A percentile compares a stretch with the other conserved stretches of the same genome.
Evolutionary conservation across 37 sponge, comb jelly and placozoan genomes (phyloP).

Genomic region (Haliclona indistincta): DNA sequence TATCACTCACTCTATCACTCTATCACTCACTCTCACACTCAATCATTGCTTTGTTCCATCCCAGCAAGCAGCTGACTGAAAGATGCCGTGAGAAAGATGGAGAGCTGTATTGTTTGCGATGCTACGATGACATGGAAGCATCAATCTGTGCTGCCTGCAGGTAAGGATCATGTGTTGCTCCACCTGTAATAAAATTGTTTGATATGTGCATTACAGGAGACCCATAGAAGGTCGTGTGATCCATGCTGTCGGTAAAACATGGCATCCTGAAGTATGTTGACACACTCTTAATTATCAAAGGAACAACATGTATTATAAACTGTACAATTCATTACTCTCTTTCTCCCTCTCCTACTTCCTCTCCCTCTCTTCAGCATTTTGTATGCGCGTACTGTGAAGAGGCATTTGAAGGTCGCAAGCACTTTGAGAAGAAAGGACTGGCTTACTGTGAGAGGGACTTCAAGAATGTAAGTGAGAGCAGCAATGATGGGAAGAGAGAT

Average conservation of each 20-base stretch:
- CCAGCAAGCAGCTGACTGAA: constrained; percentile 72
- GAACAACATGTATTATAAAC: background rate
- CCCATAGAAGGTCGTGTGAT: constrained; percentile 95
- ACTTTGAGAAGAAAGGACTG: constrained; percentile 92
- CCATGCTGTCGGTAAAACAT: constrained; percentile 85
- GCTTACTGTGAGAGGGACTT: constrained; percentile 98
- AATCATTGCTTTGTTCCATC: too few species aligned
- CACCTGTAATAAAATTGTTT: background rate
- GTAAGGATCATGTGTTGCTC: constrained; percentile 4
- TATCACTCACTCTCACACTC: background rate
- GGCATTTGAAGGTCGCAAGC: constrained; percentile 93
- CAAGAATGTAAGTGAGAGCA: constrained; percentile 66
- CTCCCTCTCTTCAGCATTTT: constrained; percentile 74
- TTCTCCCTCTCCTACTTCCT: background rate
- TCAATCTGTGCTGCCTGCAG: constrained; percentile 92
- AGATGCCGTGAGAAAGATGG: constrained; percentile 77
- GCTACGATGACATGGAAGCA: constrained; percentile 91
- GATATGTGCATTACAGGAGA: constrained; percentile 27
- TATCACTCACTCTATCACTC: constrained; percentile 9
- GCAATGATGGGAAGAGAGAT: background rate
- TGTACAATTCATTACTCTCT: background rate
- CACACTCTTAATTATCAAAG: background rate
- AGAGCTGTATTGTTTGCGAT: constrained; percentile 92
- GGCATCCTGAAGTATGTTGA: constrained; percentile 87
- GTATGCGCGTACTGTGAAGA: constrained; percentile 97